Evolutionary conservation across 2,888 invertebrate species (phyloP), one percentile per base, ranked within the genome.

Genomic region (Eristalinus aeneus): DNA sequence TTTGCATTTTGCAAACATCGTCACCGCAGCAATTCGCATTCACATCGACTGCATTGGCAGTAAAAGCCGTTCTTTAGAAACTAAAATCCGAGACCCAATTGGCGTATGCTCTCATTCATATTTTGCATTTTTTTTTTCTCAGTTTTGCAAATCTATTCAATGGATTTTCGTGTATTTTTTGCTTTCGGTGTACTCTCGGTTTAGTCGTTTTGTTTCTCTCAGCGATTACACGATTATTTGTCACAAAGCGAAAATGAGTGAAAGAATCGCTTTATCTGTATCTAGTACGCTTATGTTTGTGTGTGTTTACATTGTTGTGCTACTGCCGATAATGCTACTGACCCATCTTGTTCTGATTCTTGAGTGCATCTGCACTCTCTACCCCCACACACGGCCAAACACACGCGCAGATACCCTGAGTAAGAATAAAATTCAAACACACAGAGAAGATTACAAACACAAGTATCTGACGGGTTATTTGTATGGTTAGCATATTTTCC

Each of bases 341-440:
- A 87, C 87, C 87, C 87, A 83, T 87, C 87, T 83, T 79, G 87
- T 64, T 87, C 87, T 87, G 83, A 87, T 87, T 83, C 56, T 87
- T 54, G 73, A 83, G 82, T 87, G 83, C 87, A 83, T 83, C 72
- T 87, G 87, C 83, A 87, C 87, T 82, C 74, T 85, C 71, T 74
- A 46, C 74, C 61, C n/a, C 72, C 72, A 22, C 34, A 68, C 22
- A n/a, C n/a, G n/a, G n/a, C n/a, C n/a, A 23, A 12, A 32, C 22
- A 34, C 27, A 69, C 31, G 53, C n/a, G 76, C 58, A 58, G 12
- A 53, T n/a, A 60, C 39, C 72, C 6, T 54, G 36, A 1, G 1
- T 9, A 4, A n/a, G 27, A 68, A 36, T 22, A 11, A 27, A 10
- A 56, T 11, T 11, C 6, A 16, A n/a, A 46, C 46, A n/a, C 12